Evolutionary conservation across 2,113 vertebrate species (phyloP), one percentile per base, ranked within the genome.

Genomic region (Nymphicus hollandicus): DNA sequence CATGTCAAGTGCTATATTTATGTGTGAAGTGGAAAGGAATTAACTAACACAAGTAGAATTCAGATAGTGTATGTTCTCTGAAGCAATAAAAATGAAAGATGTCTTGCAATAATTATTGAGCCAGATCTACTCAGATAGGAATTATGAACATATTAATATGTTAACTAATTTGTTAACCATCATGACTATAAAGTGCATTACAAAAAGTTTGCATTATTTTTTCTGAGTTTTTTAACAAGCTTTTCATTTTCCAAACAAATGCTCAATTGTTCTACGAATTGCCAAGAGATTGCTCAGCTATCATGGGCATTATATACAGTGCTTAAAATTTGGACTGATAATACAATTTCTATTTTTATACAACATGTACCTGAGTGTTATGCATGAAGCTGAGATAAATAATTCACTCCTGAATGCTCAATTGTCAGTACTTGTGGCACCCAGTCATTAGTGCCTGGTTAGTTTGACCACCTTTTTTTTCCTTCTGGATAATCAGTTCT

Each of bases 101-200:
- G 52, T 43, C 89, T 94, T 92, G 56, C 35, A 85, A 81, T 60
- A 93, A 46, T 83, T 71, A 91, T 44, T 93, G 71, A 93, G 74
- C 60, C 68, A 89, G 81, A 89, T 77, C 81, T 88, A 80, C 71
- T 83, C 81, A 94, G 86, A 88, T 33, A 96, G 88, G 66, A 95
- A 91, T 95, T 94, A 71, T 82, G 71, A 85, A 79, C 58, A 58
- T 74, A 93, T 90, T 94, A 95, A 91, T 55, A 78, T 41, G 44
- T 73, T 93, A 91, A 97, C 81, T 93, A 41, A 93, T 95, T 91
- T 94, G 55, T 93, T 95, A 97, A 79, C 63, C 47, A 46, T 80
- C n/a, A 47, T n/a, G 19, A 81, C 52, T 84, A 74, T 46, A 47
- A 82, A 81, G 49, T 50, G 24, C 19, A 35, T 58, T 78, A 78